Percentiles rank a stretch among this genome's conserved stretches.
These are phyloP conservation scores for Mycalesis mineus DNA, from an alignment of 2,888 invertebrate genomes.

Conservation along the genomic window DNA sequence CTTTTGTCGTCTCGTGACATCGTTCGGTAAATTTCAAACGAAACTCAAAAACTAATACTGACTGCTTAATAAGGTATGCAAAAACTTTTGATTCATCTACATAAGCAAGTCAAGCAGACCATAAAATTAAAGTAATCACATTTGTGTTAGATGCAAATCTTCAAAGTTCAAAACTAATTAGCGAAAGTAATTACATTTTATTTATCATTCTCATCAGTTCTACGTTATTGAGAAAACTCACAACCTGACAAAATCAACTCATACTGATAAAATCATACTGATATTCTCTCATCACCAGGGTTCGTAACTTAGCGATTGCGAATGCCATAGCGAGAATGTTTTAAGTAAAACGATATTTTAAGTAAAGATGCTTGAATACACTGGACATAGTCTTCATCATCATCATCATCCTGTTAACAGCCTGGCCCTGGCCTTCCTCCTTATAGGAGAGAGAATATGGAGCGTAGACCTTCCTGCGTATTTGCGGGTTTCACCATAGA, in stretches of 20 bases:
- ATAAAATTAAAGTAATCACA: constrained; percentile 6
- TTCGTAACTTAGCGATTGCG: no score
- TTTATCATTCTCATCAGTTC: background rate
- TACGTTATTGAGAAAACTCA: background rate
- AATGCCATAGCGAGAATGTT: no score
- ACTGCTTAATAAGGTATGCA: background rate
- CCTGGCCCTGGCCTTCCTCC: no score
- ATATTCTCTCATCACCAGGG: no score
- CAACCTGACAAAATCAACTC: background rate
- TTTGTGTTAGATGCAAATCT: background rate
- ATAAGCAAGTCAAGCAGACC: constrained; percentile 2
- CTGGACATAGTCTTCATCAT: no score
- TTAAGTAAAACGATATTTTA: no score
- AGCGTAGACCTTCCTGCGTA: no score
- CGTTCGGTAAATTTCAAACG: background rate
- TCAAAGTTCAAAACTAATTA: constrained; percentile 1
- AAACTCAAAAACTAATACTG: background rate
- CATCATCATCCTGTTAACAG: no score
- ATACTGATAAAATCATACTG: no score
- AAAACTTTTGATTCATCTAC: background rate
- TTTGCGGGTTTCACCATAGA: no score
- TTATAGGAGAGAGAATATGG: no score
- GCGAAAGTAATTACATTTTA: background rate
- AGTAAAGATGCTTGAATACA: no score
- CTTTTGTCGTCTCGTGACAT: background rate